Base-by-base conservation (phyloP, 2,888 invertebrate species). In the Sturmia bella region DNA sequence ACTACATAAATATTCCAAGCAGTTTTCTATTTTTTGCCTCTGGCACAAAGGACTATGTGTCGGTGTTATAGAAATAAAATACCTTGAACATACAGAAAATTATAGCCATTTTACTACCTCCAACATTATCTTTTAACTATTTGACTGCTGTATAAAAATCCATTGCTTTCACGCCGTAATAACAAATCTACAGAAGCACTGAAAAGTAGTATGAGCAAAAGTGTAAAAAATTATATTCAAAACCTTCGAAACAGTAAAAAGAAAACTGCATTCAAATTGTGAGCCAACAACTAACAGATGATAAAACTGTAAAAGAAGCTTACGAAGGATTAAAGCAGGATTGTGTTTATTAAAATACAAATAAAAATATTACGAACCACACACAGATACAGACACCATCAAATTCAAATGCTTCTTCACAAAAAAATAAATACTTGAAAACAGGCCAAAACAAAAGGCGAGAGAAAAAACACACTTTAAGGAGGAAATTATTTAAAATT, bases 241-340 rank as follows among this genome's bases (percentile, higher is more conserved):
- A 70, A 19, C n/a, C 21, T 37, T 17, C 12, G 27, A 57, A 37
- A 41, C 5, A 61, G 12, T 37, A 24, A 48, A 50, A 75, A 54
- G 61, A 56, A 32, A 56, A 56, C 37, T 3, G 54, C 13, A 57
- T 50, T 24, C 41, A 70, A 64, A 70, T 64, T 45, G 69, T 50
- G 68, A 63, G 48, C 32, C 64, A 70, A 52, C 59, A 52, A 63
- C 82, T 64, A 78, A 75, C 82, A 78, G 82, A 70, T 75, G 70
- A 82, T 78, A 82, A 82, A 75, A 75, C 70, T 75, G 74, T 82
- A 61, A 78, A 78, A 74, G 17, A 59, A 66, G 70, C 70, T 82
- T 82, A 82, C 19, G 41, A 64, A 66, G 52, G 82, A 78, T 82
- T 82, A 82, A 70, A 74, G 77, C 61, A 37, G 37, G 70, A 82